Conservation (phyloP, 2,113 vertebrate genomes). For the Rynchops niger region DNA sequence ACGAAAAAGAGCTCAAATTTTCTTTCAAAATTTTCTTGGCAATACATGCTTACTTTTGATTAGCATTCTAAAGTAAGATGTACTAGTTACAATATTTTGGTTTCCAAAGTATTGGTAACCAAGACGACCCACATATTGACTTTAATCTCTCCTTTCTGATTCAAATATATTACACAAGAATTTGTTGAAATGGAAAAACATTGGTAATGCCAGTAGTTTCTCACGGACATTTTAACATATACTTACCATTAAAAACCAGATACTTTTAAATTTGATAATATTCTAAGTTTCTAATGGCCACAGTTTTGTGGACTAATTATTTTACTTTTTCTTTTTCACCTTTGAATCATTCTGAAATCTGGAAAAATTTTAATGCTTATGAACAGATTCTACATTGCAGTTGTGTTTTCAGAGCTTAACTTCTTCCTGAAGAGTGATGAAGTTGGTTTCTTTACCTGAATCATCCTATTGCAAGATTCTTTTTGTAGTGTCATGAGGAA, state of each 20-base stretch:
- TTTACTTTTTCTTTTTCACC: not conserved
- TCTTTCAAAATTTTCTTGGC: slow-evolving; percentile 1
- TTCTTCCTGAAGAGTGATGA: not conserved
- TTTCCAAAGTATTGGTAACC: not conserved
- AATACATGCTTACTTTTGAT: not conserved
- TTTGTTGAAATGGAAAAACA: not conserved
- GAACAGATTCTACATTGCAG: not conserved
- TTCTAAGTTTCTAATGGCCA: not conserved
- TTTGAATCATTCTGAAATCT: not conserved
- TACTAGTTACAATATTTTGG: not conserved
- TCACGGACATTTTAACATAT: not conserved
- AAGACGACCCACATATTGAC: not conserved
- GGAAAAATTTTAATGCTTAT: not conserved
- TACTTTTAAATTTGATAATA: not conserved
- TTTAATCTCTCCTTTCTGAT: not conserved
- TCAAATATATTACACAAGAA: not conserved
- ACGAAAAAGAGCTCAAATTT: not conserved
- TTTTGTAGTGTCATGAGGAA: not conserved
- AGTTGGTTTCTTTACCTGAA: not conserved
- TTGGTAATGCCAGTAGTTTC: not conserved
- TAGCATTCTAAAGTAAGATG: not conserved
- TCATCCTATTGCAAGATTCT: not conserved
- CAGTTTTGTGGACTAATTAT: not conserved
- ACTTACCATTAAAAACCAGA: not conserved
- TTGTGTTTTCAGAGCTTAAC: not conserved